A percentile compares a stretch with the other conserved stretches of the same genome.
Conservation (phyloP, 2,888 invertebrate species). For the Eristalis arbustorum region DNA sequence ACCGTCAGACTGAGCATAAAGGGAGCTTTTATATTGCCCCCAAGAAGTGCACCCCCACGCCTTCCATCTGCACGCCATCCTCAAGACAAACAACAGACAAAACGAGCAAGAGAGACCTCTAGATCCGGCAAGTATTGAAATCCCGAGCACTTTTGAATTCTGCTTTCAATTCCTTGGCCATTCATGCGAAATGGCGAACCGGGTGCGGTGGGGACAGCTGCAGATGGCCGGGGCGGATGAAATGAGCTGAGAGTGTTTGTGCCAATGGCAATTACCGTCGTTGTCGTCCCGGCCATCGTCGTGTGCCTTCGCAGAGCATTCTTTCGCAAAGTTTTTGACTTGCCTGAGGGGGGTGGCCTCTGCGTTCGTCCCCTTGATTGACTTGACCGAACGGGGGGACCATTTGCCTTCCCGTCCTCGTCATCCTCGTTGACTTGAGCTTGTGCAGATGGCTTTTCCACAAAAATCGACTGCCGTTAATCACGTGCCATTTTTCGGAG, state of each 20-base stretch:
- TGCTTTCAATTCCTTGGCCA: slow-evolving; percentile 46
- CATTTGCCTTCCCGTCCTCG: neutral
- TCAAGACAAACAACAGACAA: slow-evolving; percentile 33
- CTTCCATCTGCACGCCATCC: neutral
- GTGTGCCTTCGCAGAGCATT: slow-evolving; percentile 36
- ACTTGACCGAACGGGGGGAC: slow-evolving; percentile 51
- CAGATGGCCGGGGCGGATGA: slow-evolving; percentile 51
- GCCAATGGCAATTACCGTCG: slow-evolving; percentile 60
- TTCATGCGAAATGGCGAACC: slow-evolving; percentile 35
- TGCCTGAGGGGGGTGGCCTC: neutral
- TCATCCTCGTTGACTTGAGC: neutral
- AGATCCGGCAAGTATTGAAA: slow-evolving; percentile 41
- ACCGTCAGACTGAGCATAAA: slow-evolving; percentile 25
- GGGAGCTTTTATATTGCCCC: slow-evolving; percentile 49
- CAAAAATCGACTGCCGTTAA: slow-evolving; percentile 42
- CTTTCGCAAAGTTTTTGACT: neutral
- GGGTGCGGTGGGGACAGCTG: neutral
- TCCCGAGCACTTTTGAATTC: slow-evolving; percentile 53
- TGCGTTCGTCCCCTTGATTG: slow-evolving; percentile 28
- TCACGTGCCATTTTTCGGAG: slow-evolving; percentile 29
- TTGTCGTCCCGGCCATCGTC: slow-evolving; percentile 43
- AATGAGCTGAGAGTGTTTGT: slow-evolving; percentile 60
- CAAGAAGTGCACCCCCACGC: neutral
- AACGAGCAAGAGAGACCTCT: neutral
- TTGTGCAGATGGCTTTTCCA: neutral